Percentiles rank a stretch among this genome's conserved stretches.
phyloP scores from a whole-genome alignment of 2,888 invertebrate species.

The Synanthedon formicaeformis region DNA sequence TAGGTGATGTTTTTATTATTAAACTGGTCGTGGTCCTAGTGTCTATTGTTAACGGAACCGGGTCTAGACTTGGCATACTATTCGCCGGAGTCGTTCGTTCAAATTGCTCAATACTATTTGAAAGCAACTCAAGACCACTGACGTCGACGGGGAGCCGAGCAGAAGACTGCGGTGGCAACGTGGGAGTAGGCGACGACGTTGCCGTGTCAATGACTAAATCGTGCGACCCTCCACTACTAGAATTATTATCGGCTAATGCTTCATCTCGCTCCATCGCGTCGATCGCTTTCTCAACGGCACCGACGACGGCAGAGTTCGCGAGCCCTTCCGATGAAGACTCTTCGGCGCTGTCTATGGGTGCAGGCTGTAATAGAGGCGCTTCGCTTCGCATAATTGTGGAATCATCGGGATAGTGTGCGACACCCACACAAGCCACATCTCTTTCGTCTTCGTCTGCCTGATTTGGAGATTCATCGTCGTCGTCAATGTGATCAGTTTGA shows the following conservation, averaged over 20 bases:
- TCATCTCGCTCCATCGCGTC: conserved; percentile 57
- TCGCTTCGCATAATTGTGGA: conserved; percentile 22
- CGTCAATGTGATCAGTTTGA: conserved; percentile 83
- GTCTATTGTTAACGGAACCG: conserved; percentile 43
- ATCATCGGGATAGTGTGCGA: conserved; percentile 58
- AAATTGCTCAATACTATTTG: conserved; percentile 87
- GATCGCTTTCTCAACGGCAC: conserved; percentile 54
- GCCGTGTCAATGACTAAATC: conserved; percentile 63
- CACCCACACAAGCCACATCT: conserved; percentile 57
- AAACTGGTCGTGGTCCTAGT: conserved; percentile 57
- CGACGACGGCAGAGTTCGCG: conserved; percentile 33
- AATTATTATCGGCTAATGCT: conserved; percentile 43
- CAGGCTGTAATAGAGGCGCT: conserved; percentile 21
- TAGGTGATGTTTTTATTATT: conserved; percentile 55
- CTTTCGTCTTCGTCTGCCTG: conserved; percentile 59
- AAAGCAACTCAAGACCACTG: conserved; percentile 84
- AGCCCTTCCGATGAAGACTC: conserved; percentile 53
- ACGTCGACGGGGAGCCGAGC: conserved; percentile 71
- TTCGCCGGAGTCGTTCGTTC: conserved; percentile 66
- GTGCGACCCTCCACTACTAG: conserved; percentile 54
- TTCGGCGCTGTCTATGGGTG: conserved; percentile 44
- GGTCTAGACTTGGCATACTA: conserved; percentile 41
- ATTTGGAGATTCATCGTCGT: conserved; percentile 73
- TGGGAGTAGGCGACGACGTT: conserved; percentile 18
- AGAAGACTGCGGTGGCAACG: conserved; percentile 12